Base-by-base conservation (phyloP, 2,888 invertebrate genomes). In the Diadegma fenestrale region DNA sequence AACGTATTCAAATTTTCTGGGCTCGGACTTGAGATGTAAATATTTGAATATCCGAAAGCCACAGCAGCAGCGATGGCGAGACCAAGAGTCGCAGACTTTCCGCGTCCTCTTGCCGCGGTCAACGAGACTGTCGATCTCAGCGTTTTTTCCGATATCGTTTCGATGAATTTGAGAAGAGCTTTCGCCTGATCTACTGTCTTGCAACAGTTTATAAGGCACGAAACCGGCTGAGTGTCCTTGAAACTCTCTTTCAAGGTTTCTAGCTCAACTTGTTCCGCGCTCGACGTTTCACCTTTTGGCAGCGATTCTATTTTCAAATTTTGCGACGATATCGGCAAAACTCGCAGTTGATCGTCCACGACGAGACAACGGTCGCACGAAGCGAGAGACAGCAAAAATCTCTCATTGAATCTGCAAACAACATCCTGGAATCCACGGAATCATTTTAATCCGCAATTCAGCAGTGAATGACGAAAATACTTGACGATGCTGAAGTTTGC, bases 1-100 rank as follows among this genome's bases (percentile, higher is more conserved):
- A 99, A 95, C 0, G 99, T 99, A 85, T 98, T 98, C 92, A 99
- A 95, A 95, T 99, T 99, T 94, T 99, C 99, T 0, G 99, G 99
- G 93, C 98, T 98, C 0, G 99, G 99, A 77, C 99, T 98, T 0
- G 99, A 99, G 51, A 99, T 99, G 94, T 99, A 99, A 86, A 99
- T 97, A 93, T 99, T 99, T 54, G 98, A 97, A 92, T 98, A 98
- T 41, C 97, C 96, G 90, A 97, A 97, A 0, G 97, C 97, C 2
- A 98, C 95, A 0, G 98, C 97, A 0, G 97, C 97, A 10, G 98
- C 97, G 19, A 99, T 97, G 0, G 99, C 96, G 26, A 99, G 95
- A 0, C 99, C 99, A 63, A 99, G 95, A 4, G 99, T 98, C 0
- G 99, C 99, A 0, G 99, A 99, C 95, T 99, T 99, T 88, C 99